These are phyloP conservation scores for Ptychochromis oligacanthus DNA, from an alignment of 2,113 vertebrate species.

Conservation along the genomic window DNA sequence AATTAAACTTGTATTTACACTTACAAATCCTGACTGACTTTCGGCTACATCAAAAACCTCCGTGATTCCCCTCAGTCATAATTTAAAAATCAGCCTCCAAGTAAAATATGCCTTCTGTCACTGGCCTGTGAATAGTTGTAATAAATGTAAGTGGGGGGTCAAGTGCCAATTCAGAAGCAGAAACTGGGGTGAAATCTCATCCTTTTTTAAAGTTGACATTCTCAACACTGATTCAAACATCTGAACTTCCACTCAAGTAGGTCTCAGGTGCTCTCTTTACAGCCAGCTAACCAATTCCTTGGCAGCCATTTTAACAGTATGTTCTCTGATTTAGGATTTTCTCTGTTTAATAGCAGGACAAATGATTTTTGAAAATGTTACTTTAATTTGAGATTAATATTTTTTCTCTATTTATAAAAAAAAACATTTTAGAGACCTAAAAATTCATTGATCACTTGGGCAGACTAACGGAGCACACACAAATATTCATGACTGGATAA, in stretches of 20 bases:
- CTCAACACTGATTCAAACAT: neutral
- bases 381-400: neutral
- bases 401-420: neutral
- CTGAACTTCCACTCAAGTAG: neutral
- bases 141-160: neutral
- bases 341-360: neutral
- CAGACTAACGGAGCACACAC: no score
- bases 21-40: no score
- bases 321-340: no score
- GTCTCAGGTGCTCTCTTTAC: neutral
- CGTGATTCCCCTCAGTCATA: neutral
- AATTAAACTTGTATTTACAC: neutral
- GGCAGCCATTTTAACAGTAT: no score
- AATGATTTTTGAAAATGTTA: neutral
- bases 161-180: conserved; percentile 10
- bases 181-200: neutral
- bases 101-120: neutral
- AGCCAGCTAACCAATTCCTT: neutral
- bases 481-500: no score
- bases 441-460: neutral
- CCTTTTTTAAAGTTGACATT: neutral
- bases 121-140: neutral
- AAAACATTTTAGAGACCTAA: neutral
- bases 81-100: neutral
- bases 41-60: neutral